Percentiles rank a stretch among this genome's conserved stretches.
phyloP scores from a whole-genome alignment of 2,113 vertebrate genomes.

The Herpetotheres cachinnans region DNA sequence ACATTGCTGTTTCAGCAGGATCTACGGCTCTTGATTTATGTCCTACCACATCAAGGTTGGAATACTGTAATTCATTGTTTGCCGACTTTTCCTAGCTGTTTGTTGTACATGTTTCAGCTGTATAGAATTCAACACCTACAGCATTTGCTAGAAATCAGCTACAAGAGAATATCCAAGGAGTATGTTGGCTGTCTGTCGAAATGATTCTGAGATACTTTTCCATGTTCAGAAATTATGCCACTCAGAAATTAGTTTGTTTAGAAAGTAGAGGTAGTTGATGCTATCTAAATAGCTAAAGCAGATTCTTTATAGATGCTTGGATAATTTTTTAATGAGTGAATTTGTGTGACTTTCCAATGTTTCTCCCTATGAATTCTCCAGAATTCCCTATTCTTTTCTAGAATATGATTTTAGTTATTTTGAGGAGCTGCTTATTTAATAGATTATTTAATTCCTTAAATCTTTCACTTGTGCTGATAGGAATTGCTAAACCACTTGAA shows the following conservation, averaged over 20 bases:
- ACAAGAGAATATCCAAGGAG: not conserved
- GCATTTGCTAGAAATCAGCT: not conserved
- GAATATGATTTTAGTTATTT: not conserved
- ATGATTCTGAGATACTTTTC: not conserved
- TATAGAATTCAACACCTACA: not conserved
- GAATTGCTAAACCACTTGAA: not conserved
- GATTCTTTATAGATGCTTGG: not conserved
- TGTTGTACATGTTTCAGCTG: not conserved
- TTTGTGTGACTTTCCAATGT: not conserved
- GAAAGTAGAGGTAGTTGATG: not conserved
- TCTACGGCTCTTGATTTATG: not conserved
- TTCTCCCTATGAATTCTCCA: not conserved
- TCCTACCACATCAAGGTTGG: not conserved
- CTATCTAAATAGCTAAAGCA: not conserved
- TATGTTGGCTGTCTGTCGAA: not conserved
- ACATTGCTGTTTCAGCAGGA: conserved; percentile 45
- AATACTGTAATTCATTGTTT: not conserved
- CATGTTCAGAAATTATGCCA: not conserved
- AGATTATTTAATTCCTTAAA: not conserved
- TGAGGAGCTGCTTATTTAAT: not conserved
- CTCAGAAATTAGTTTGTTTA: not conserved
- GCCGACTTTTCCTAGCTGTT: not conserved
- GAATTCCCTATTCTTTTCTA: not conserved
- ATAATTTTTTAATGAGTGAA: not conserved
- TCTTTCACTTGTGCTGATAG: not conserved